These are phyloP conservation scores for Apamea anceps DNA, from an alignment of 2,888 invertebrate genomes.

Conservation along the genomic window DNA sequence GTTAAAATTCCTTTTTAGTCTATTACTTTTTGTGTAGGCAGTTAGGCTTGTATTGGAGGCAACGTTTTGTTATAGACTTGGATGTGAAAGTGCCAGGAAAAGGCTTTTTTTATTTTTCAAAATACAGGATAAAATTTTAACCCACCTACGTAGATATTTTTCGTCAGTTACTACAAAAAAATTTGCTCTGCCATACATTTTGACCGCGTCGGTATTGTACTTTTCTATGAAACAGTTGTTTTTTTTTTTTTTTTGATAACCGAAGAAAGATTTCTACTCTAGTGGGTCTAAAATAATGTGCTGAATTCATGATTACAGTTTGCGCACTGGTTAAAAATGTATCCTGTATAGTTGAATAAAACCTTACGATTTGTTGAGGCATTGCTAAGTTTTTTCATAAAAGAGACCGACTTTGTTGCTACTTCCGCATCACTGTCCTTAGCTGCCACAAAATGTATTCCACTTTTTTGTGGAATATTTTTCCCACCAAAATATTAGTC, in stretches of 20 bases:
- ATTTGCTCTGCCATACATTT: too few species aligned
- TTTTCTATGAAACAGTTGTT: too few species aligned
- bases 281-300: too few species aligned
- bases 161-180: too few species aligned
- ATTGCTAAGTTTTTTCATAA: not conserved
- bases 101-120: too few species aligned
- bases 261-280: too few species aligned
- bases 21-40: not conserved
- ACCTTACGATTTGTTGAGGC: not conserved
- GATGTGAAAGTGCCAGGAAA: not conserved
- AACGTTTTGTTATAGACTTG: not conserved
- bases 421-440: not conserved
- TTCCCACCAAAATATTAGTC: not conserved
- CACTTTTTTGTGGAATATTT: not conserved
- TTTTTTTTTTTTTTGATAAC: too few species aligned
- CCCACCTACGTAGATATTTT: too few species aligned
- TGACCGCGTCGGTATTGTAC: too few species aligned
- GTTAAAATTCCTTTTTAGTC: slow-evolving; percentile 14
- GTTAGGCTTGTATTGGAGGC: not conserved
- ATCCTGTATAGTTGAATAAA: not conserved
- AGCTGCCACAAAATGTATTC: not conserved
- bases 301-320: too few species aligned
- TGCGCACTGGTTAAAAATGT: too few species aligned
- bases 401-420: not conserved
- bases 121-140: not conserved